Percentiles rank a stretch among this genome's conserved stretches.
Conservation (phyloP, 2,888 invertebrate species). For the Pyralis farinalis region DNA sequence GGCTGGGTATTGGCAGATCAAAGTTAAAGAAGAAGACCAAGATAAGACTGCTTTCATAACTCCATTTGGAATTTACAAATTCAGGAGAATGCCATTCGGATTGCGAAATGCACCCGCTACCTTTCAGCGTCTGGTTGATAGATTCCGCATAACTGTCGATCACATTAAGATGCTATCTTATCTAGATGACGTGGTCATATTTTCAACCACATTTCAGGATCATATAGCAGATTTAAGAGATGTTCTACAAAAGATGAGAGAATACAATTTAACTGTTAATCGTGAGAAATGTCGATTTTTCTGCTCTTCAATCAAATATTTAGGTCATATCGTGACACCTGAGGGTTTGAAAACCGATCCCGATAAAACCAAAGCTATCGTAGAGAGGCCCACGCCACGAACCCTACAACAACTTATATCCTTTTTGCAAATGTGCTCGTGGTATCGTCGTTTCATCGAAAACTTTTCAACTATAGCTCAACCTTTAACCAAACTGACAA, state of each 20-base stretch:
- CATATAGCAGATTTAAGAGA: conserved; percentile 26
- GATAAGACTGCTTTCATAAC: too few species aligned
- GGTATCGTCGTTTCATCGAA: conserved; percentile 30
- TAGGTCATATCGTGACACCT: conserved; percentile 22
- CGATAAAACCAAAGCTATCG: conserved; percentile 25
- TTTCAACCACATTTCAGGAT: conserved; percentile 22
- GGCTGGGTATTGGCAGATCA: conserved; percentile 29
- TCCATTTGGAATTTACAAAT: too few species aligned
- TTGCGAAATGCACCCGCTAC: conserved; percentile 31
- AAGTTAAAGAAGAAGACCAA: too few species aligned
- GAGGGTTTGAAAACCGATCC: conserved; percentile 20
- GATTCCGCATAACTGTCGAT: conserved; percentile 6
- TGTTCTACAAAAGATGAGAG: conserved; percentile 19
- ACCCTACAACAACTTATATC: conserved; percentile 32
- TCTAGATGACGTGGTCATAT: conserved; percentile 31
- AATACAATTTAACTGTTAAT: conserved; percentile 24
- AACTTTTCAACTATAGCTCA: conserved; percentile 22
- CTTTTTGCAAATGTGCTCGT: conserved; percentile 31
- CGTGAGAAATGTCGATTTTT: conserved; percentile 23
- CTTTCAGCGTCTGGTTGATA: too few species aligned
- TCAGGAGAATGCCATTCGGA: conserved; percentile 36
- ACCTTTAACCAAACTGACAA: conserved; percentile 19
- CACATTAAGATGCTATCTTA: conserved; percentile 17
- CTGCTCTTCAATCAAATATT: conserved; percentile 19
- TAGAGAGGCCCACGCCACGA: conserved; percentile 19